Conservation (phyloP, 2,888 invertebrate genomes). For the Meghimatium bilineatum region DNA sequence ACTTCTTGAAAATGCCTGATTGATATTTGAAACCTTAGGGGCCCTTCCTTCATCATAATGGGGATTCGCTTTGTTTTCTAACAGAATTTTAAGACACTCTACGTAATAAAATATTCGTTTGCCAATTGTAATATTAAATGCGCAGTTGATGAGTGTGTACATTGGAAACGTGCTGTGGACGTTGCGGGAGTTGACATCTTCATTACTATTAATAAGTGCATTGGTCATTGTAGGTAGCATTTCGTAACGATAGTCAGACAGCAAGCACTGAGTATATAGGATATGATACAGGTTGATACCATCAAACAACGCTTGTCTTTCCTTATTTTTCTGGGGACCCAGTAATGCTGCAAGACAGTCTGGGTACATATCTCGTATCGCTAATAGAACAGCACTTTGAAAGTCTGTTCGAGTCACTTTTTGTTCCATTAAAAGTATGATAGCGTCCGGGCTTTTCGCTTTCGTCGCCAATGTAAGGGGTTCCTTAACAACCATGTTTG, state of each 20-base stretch:
- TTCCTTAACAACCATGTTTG: constrained; percentile 8
- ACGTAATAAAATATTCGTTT: constrained; percentile 38
- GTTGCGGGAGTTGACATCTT: constrained; percentile 40
- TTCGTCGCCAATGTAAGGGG: constrained; percentile 44
- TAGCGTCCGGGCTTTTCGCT: constrained; percentile 43
- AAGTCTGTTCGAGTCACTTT: constrained; percentile 36
- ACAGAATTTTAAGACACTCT: constrained; percentile 40
- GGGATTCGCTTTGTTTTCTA: constrained; percentile 45
- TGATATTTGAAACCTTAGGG: not conserved
- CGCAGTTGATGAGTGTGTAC: constrained; percentile 47
- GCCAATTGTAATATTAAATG: constrained; percentile 37
- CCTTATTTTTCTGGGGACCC: not conserved
- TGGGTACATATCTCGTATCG: constrained; percentile 43
- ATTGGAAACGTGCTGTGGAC: constrained; percentile 32
- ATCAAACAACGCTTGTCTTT: constrained; percentile 35
- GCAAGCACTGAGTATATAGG: constrained; percentile 40
- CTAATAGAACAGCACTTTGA: constrained; percentile 41
- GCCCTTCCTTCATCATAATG: constrained; percentile 40
- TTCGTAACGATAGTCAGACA: constrained; percentile 34
- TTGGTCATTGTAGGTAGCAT: constrained; percentile 43
- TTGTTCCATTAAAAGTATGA: constrained; percentile 28
- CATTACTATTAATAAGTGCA: constrained; percentile 36
- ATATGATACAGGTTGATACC: constrained; percentile 44
- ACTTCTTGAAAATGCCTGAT: constrained; percentile 10
- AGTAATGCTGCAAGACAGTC: constrained; percentile 40